Base-by-base conservation (phyloP, 1,140 invertebrate genomes). In the Sweltsa coloradensis region DNA sequence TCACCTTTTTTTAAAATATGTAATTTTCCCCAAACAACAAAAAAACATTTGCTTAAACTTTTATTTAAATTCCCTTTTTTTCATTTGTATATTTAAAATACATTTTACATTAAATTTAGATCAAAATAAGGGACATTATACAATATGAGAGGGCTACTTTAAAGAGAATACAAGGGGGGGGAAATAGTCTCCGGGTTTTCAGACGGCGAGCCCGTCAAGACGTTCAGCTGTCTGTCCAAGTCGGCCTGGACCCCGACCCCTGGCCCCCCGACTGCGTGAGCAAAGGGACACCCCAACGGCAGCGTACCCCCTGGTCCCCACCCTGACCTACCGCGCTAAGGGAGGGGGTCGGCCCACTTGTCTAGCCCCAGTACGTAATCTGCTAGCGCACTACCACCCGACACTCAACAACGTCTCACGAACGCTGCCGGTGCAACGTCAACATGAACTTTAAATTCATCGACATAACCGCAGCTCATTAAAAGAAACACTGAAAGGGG, bases 391-490 rank as follows among this genome's bases (percentile, higher is more conserved):
- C 55, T 83, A 88, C 58, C 93, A 94, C 54, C 63, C 67, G 13
- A 78, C 78, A 37, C 64, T 97, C 0, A 91, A 94, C 58, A 75
- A 70, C 47, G 73, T 91, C 67, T 97, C 5, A 91, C 88, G 3
- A 90, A 58, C 76, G 90, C 56, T 97, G 93, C 66, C 0, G 89
- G 87, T 21, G 85, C 2, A 93, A 92, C 60, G 89, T 96, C 0
- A 88, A 91, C 56, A 94, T 95, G 74, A 92, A 93, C 59, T 89
- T 95, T 2, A 84, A 85, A 0, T 93, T 96, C 56, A 71, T 90
- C 1, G 82, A 85, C n/a, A n/a, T n/a, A n/a, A n/a, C n/a, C n/a
- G n/a, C n/a, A n/a, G n/a, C n/a, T n/a, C n/a, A n/a, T n/a, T n/a
- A n/a, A n/a, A n/a, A n/a, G n/a, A n/a, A n/a, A n/a, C n/a, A n/a